These are phyloP conservation scores for Myopa testacea DNA, from an alignment of 2,888 invertebrate species.

Conservation along the genomic window DNA sequence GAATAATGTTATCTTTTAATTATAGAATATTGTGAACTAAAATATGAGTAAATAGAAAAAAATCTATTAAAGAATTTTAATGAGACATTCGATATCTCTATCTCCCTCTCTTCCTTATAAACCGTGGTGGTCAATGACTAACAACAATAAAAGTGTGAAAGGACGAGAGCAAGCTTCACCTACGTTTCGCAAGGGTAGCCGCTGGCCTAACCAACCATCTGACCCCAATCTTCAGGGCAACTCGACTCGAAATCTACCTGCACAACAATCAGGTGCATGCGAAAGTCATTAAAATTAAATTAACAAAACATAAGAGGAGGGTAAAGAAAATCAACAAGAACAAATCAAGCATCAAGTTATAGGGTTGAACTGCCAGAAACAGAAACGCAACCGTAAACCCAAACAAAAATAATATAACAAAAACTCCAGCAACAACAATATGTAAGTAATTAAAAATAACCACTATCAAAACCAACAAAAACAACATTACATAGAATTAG, in stretches of 20 bases:
- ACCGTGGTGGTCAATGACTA: too few relatives aligned
- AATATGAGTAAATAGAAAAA: too few relatives aligned
- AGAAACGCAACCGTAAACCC: too few relatives aligned
- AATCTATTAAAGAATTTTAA: too few relatives aligned
- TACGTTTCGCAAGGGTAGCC: background rate
- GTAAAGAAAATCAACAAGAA: background rate
- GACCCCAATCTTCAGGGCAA: background rate
- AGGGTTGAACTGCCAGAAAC: too few relatives aligned
- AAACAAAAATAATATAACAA: background rate
- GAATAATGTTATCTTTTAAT: too few relatives aligned
- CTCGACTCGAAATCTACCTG: background rate
- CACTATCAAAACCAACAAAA: background rate
- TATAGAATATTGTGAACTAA: too few relatives aligned
- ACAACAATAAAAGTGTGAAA: background rate
- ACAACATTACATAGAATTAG: background rate
- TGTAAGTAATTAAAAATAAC: background rate
- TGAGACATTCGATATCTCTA: too few relatives aligned
- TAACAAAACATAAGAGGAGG: too few relatives aligned
- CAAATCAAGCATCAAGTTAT: too few relatives aligned
- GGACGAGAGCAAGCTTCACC: background rate
- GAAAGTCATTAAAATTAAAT: background rate
- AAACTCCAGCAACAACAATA: background rate
- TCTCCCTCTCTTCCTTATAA: too few relatives aligned
- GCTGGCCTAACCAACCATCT: background rate
- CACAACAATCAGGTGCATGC: conserved; percentile 10